Base-by-base conservation (phyloP, 2,888 invertebrate species). In the Dryobotodes eremita region DNA sequence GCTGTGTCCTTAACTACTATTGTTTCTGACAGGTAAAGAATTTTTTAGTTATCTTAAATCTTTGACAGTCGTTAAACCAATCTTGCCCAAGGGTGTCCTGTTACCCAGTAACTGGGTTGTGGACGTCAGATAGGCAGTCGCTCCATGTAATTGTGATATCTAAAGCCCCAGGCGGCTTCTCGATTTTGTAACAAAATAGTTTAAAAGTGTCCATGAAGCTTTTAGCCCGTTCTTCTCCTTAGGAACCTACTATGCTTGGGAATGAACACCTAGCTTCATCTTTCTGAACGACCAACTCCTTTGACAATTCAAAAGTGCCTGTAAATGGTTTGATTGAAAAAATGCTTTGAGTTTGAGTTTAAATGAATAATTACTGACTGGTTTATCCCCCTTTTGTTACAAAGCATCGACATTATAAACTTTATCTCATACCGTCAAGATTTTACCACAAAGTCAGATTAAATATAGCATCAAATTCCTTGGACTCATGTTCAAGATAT, bases 1-100 rank as follows among this genome's bases (percentile, higher is more conserved):
- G 99, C 99, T 0, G 97, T 99, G 48, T 98, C 99, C 0, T 98
- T 99, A 0, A 98, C 98, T 20, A 97, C 98, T 23, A 98, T 99
- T 61, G 98, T 98, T 75, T 98, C 98, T 71, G 98, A 98, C 94
- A 97, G 98, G 95, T 97, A 97, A 89, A 4, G 8, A 10, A 10
- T 13, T 26, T 20, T 26, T 26, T 20, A 26, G 57, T 57, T 57
- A 6, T 57, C 57, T 13, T 57, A 10, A 46, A 46, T 46, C 46
- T 46, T 46, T 46, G 46, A 46, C 46, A 46, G 10, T 10, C 10
- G 46, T 10, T 10, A 46, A 15, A 50, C 50, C 17, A 15, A 4
- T 50, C 50, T 50, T 50, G 17, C 17, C 50, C 6, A 17, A 17
- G 50, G 50, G 17, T 17, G 15, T 17, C 17, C 17, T 50, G 17